Evolutionary conservation across 2,113 vertebrate species (phyloP).

Genomic region (Calidris pygmaea): DNA sequence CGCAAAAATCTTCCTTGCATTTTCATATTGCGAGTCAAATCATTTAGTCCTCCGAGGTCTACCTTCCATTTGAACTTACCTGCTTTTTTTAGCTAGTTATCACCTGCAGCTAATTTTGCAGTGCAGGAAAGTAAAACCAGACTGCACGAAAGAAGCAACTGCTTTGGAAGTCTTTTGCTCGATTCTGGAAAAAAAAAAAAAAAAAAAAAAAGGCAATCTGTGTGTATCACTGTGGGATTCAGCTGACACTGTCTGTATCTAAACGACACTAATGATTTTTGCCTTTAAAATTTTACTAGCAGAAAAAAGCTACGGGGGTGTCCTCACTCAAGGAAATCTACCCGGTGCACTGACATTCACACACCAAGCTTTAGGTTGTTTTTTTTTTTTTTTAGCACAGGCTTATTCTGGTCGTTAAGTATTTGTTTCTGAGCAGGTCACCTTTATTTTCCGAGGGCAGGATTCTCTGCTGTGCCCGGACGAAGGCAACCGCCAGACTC

Average conservation of each 20-base stretch:
- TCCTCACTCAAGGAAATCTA: conserved; percentile 14
- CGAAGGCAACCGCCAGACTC: conserved; percentile 59
- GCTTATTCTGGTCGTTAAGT: conserved; percentile 47
- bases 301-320: neutral
- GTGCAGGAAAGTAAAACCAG: neutral
- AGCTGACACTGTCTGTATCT: neutral
- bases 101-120: neutral
- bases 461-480: conserved; percentile 41
- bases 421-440: conserved; percentile 43
- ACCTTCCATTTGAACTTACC: conserved; percentile 35
- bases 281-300: neutral
- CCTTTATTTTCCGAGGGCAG: conserved; percentile 25
- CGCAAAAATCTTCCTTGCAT: neutral
- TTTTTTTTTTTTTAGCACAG: conserved; percentile 33
- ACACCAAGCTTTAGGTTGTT: conserved; percentile 42
- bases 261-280: neutral
- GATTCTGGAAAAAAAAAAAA: neutral
- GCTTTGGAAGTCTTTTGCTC: neutral
- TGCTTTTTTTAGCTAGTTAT: neutral
- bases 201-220: neutral
- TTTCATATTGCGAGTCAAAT: neutral
- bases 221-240: neutral
- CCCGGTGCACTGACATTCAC: conserved; percentile 34
- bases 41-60: neutral
- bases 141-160: neutral